Conservation (phyloP, 2,888 invertebrate species). For the Lagria hirta region DNA sequence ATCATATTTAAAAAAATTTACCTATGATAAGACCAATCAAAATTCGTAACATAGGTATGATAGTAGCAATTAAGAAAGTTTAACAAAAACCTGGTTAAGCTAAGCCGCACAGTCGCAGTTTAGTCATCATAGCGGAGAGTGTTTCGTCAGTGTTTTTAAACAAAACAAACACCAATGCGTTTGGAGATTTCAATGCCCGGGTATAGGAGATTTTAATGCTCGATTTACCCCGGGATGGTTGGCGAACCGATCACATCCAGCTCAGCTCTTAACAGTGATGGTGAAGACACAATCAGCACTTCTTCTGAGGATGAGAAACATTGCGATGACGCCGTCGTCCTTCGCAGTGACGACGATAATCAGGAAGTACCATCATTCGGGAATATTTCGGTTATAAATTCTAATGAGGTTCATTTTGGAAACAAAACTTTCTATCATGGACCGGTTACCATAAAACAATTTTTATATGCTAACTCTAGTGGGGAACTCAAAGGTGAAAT, state of each 20-base stretch:
- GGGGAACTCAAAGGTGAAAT: conserved; percentile 20
- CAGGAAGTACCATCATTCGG: conserved; percentile 55
- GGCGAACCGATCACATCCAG: conserved; percentile 10
- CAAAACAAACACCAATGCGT: too few relatives aligned
- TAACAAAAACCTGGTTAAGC: too few relatives aligned
- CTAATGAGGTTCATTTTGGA: conserved; percentile 73
- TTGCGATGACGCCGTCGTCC: conserved; percentile 7
- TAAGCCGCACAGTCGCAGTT: conserved; percentile 16
- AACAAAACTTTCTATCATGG: conserved; percentile 77
- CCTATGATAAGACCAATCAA: too few relatives aligned
- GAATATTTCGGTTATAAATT: conserved; percentile 66
- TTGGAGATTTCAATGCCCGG: neutral
- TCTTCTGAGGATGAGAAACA: conserved; percentile 16
- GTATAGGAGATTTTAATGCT: conserved; percentile 11
- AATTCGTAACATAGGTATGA: too few relatives aligned
- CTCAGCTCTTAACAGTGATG: conserved; percentile 8
- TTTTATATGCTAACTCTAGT: conserved; percentile 60
- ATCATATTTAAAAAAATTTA: too few relatives aligned
- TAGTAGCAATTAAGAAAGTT: too few relatives aligned
- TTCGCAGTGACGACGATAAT: conserved; percentile 8
- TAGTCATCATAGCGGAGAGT: conserved; percentile 4
- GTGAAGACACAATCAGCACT: conserved; percentile 12
- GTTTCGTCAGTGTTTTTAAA: too few relatives aligned
- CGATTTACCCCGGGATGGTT: conserved; percentile 11
- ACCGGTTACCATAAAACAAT: conserved; percentile 75